Evolutionary conservation across 92 coral and sea anemone species (phyloP).

Genomic region (Umimayanthus kanabou): DNA sequence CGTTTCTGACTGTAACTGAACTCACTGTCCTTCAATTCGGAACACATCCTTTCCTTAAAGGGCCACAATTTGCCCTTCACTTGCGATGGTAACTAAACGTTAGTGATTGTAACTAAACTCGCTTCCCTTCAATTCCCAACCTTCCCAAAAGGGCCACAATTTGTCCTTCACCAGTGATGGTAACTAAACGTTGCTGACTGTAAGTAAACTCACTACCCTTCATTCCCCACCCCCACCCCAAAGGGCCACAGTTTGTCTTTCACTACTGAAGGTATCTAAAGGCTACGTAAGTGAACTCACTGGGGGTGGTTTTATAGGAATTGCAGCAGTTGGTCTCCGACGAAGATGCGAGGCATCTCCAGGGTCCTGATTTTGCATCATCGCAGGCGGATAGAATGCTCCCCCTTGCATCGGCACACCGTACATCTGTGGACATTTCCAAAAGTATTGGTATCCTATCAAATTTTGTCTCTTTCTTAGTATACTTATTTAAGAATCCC

Average conservation of each 20-base stretch:
- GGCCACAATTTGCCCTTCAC: not conserved
- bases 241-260: not conserved
- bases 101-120: not conserved
- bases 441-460: too few species aligned
- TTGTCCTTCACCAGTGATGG: not conserved
- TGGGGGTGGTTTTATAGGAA: constrained; percentile 40
- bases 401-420: constrained; percentile 20
- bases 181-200: too few species aligned
- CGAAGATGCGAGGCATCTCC: constrained; percentile 36
- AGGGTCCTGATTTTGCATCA: constrained; percentile 16
- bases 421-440: constrained; percentile 23
- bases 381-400: constrained; percentile 5
- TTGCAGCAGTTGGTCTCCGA: constrained; percentile 33
- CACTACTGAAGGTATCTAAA: not conserved
- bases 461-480: too few species aligned
- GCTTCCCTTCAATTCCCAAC: not conserved
- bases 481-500: too few species aligned
- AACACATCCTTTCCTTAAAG: too few species aligned
- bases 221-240: not conserved
- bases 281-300: constrained; percentile 7
- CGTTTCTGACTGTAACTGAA: not conserved
- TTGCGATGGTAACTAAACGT: not conserved
- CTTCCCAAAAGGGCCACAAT: not conserved
- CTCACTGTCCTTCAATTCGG: not conserved
- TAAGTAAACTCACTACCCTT: not conserved